Conservation (phyloP, 1,140 invertebrate genomes). For the Drosophila persimilis region DNA sequence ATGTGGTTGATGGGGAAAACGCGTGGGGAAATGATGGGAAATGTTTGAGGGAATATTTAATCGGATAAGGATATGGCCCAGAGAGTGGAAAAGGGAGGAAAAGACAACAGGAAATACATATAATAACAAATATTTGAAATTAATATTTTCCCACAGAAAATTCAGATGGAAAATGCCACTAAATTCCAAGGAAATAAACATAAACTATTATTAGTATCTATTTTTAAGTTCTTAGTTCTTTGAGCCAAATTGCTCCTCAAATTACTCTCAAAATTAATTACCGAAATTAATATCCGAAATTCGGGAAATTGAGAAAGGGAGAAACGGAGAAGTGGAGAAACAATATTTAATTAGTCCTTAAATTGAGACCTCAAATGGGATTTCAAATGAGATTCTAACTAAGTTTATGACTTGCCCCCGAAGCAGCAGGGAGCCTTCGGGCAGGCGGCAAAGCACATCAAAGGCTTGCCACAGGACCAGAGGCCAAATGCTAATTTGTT, state of each 20-base stretch:
- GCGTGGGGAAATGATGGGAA: constrained; percentile 5
- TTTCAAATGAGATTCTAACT: constrained; percentile 23
- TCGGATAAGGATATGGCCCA: too few relatives aligned
- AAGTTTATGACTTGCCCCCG: constrained; percentile 42
- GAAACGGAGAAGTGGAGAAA: not conserved
- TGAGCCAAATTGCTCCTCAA: not conserved
- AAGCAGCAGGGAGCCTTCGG: constrained; percentile 5
- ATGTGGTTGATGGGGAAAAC: constrained; percentile 9
- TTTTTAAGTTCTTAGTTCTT: not conserved
- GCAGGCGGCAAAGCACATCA: constrained; percentile 36
- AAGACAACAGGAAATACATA: not conserved
- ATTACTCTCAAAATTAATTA: constrained; percentile 1
- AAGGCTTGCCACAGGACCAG: constrained; percentile 19
- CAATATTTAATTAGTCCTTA: constrained; percentile 45
- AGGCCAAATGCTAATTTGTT: constrained; percentile 49
- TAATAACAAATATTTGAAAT: not conserved
- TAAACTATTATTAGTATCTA: too few relatives aligned
- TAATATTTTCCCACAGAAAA: not conserved
- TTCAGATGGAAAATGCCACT: not conserved
- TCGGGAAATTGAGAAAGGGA: not conserved
- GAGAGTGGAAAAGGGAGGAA: not conserved
- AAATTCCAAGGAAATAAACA: too few relatives aligned
- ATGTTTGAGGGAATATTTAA: constrained; percentile 24
- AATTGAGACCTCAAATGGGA: not conserved
- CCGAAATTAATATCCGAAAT: constrained; percentile 13